Base-by-base conservation (phyloP, 2,888 invertebrate species). In the Amiota minor region DNA sequence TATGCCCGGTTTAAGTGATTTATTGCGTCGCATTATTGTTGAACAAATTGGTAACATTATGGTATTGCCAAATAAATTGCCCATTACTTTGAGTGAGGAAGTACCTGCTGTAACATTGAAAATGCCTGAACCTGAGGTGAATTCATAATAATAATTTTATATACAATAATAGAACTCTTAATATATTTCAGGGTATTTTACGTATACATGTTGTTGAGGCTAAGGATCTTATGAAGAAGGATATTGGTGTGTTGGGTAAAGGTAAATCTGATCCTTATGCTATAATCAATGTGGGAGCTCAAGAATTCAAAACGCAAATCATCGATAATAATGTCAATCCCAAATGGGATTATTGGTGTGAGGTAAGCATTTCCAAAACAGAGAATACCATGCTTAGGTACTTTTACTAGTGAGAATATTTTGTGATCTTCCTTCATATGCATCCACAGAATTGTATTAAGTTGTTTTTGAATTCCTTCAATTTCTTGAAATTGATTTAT, bases 221-320 rank as follows among this genome's bases (percentile, higher is more conserved):
- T 10, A 95, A 96, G 89, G 95, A 99, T 90, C 92, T 99, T 23
- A 97, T 97, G 94, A 98, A 96, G 89, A 98, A 97, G 90, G 99
- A 99, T 89, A 95, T 98, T 67, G 93, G 96, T 62, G 92, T 99
- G 89, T 90, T 98, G 84, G 97, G 97, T 88, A 96, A 96, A 91
- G 97, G 98, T 88, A 98, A 98, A 91, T 98, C 98, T 0, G 99
- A 99, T 92, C 99, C 99, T 4, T 99, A 99, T 90, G 96, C 96
- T 65, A 93, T 97, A 71, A 92, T 97, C 86, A 94, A 93, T 84
- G 96, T 99, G 76, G 99, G 99, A 72, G 96, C 97, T 0, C 96
- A 98, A 90, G 95, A 95, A 89, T 98, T 96, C 91, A 94, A 95
- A 89, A 99, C 99, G 0, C 95, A 96, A 90, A 96, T 96, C 55